Conservation (phyloP, 2,888 invertebrate genomes). For the Xylocampa areola region DNA sequence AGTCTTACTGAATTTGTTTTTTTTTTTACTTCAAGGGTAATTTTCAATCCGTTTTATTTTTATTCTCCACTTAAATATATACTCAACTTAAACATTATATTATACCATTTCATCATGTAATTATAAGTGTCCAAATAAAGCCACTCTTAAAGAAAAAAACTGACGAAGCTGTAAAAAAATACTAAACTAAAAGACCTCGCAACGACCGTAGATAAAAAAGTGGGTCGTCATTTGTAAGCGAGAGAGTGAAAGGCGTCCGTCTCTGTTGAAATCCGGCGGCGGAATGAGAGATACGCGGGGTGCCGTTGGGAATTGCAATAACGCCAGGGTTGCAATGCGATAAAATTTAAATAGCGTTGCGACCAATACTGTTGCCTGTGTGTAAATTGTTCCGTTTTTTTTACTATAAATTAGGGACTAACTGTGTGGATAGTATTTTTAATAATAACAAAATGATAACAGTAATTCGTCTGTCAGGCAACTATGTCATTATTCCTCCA, state of each 20-base stretch:
- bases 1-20: too few species aligned
- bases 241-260: slow-evolving; percentile 52
- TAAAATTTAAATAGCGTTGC: slow-evolving; percentile 41
- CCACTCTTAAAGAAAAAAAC: slow-evolving; percentile 6
- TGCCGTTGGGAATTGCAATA: slow-evolving; percentile 55
- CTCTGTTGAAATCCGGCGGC: slow-evolving; percentile 53
- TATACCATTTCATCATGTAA: too few species aligned
- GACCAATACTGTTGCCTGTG: slow-evolving; percentile 33
- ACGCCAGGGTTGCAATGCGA: slow-evolving; percentile 53
- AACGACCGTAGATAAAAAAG: slow-evolving; percentile 44
- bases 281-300: slow-evolving; percentile 50
- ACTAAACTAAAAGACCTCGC: slow-evolving; percentile 28
- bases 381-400: slow-evolving; percentile 22
- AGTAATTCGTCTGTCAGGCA: neutral
- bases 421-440: slow-evolving; percentile 11
- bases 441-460: neutral
- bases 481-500: neutral
- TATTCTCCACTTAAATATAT: too few species aligned
- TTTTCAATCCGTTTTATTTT: too few species aligned
- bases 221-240: slow-evolving; percentile 41
- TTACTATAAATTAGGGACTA: slow-evolving; percentile 31
- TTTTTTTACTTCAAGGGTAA: too few species aligned
- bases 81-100: too few species aligned
- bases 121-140: too few species aligned
- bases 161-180: slow-evolving; percentile 24